phyloP scores from a whole-genome alignment of 2,113 vertebrate genomes.

The Pluvialis apricaria region DNA sequence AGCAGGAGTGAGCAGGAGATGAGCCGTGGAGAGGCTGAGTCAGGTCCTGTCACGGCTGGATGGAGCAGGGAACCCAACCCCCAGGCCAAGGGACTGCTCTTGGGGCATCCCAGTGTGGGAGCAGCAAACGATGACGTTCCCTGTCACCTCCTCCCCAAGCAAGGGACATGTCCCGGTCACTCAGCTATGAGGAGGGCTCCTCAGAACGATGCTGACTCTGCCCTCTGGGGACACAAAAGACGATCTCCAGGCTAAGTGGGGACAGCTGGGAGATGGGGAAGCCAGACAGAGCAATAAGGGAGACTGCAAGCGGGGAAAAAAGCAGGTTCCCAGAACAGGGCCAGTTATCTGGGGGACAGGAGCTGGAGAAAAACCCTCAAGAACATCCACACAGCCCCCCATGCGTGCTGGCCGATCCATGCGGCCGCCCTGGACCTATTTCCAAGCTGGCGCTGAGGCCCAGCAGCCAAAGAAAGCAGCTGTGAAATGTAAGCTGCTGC shows the following conservation, averaged over 20 bases:
- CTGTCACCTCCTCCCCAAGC: not conserved
- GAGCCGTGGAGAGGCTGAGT: slow-evolving; percentile 23
- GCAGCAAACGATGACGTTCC: not conserved
- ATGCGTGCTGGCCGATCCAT: fast-evolving
- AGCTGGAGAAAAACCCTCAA: not conserved
- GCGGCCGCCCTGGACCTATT: not conserved
- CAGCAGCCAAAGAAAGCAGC: slow-evolving; percentile 61
- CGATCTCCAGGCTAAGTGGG: not conserved
- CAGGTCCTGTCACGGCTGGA: not conserved
- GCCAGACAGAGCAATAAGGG: not conserved
- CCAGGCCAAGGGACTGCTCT: not conserved
- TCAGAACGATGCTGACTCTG: not conserved
- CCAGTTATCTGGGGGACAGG: not conserved
- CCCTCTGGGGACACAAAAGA: not conserved
- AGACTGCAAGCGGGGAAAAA: not conserved
- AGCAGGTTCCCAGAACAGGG: not conserved
- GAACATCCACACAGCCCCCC: not conserved
- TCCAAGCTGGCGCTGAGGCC: slow-evolving; percentile 31
- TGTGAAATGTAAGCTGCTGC: slow-evolving; percentile 59
- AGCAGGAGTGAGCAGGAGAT: slow-evolving; percentile 31
- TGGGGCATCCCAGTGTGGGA: not conserved
- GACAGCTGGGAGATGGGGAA: not conserved
- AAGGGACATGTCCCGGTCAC: not conserved
- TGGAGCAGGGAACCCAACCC: not conserved
- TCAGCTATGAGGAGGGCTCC: not conserved